These are phyloP conservation scores for Zelleria hepariella DNA, from an alignment of 2,888 invertebrate genomes.

Conservation along the genomic window DNA sequence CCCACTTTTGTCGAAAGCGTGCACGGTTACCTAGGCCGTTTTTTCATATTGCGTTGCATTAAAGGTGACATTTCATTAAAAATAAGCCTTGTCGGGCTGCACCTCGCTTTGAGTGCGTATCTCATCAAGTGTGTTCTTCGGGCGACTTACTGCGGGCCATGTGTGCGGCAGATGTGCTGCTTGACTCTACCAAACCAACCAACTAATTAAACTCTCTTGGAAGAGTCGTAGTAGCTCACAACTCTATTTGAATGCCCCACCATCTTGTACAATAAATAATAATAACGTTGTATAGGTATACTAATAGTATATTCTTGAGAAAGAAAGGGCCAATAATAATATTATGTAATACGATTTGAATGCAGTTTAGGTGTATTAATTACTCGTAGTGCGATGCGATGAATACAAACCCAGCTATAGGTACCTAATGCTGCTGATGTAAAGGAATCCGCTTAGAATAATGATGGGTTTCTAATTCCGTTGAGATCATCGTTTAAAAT, in stretches of 20 bases:
- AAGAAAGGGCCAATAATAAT: no score
- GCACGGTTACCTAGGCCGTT: no score
- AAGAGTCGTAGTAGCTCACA: constrained; percentile 11
- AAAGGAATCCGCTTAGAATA: constrained; percentile 22
- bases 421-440: no score
- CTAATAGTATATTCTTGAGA: neutral
- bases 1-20: constrained; percentile 39
- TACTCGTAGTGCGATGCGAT: no score
- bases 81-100: no score
- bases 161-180: constrained; percentile 60
- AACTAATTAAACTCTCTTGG: constrained; percentile 26
- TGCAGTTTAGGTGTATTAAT: no score
- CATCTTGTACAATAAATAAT: neutral
- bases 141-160: constrained; percentile 44
- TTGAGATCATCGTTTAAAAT: constrained; percentile 43
- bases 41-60: no score
- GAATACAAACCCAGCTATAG: no score
- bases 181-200: constrained; percentile 31
- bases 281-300: neutral
- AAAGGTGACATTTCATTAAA: no score
- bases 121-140: constrained; percentile 45
- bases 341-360: no score
- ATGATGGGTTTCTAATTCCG: constrained; percentile 20
- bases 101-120: constrained; percentile 43
- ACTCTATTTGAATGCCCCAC: neutral